Evolutionary conservation across 2,797 vertebrate genomes (phyloP), one percentile per base, ranked within the genome.

Genomic region (Limnodromus scolopaceus): DNA sequence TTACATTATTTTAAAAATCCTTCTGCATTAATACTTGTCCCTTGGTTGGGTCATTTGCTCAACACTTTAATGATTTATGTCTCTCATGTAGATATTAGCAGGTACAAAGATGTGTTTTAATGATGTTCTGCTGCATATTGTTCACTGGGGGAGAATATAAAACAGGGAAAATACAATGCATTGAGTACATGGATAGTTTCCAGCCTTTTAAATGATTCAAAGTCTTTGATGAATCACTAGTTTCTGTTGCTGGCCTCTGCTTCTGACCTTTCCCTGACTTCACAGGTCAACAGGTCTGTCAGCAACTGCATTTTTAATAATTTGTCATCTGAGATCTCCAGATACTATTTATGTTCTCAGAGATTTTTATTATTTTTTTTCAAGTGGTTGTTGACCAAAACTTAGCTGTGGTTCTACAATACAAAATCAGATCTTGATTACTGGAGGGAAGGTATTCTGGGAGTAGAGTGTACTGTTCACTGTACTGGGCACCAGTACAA

Each of bases 41-140:
- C 58, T 81, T 53, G 53, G 7, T 66, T 84, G 63, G 20, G 34
- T 87, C 60, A 84, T 91, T 96, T 97, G 88, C 45, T 92, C 78
- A 87, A 87, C 41, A 51, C 76, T 84, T 93, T 89, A 48, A 68
- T 84, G 64, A 94, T 91, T 97, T 93, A 49, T 93, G 13, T 88
- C 16, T 84, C 60, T 92, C 32, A 20, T 82, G 58, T 80, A 93
- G 57, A n/a, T 91, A 57, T 45, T 80, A 92, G 38, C 38, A 89
- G 60, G 36, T 78, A 94, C 60, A 87, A 64, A 94, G 51, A 75
- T 60, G 16, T 75, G 13, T 84, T 97, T 93, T 87, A 94, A 90
- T 87, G 43, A 71, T 93, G 43, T 81, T 95, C 87, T 84, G 38
- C 30, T 86, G 63, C 49, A 2, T 87, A 49, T 84, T 95, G 72